phyloP scores from a whole-genome alignment of 2,888 invertebrate genomes.

The Coelinius sp. region DNA sequence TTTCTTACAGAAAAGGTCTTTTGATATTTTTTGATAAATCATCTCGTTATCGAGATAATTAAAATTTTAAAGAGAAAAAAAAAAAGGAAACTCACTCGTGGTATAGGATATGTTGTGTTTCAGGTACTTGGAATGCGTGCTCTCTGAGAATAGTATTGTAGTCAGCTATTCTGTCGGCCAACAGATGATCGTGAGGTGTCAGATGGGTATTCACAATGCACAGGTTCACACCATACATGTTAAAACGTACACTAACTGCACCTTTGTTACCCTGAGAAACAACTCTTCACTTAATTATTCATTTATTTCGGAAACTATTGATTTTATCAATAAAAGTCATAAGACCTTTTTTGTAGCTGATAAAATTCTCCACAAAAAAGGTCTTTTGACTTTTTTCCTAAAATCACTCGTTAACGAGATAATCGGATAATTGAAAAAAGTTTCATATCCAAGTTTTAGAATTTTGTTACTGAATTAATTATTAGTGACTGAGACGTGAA shows the following conservation, averaged over 20 bases:
- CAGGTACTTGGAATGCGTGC: conserved; percentile 83
- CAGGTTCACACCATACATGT: conserved; percentile 89
- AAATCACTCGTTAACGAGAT: too few relatives aligned
- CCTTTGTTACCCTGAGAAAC: conserved; percentile 92
- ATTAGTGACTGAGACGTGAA: not conserved
- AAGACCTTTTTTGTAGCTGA: too few relatives aligned
- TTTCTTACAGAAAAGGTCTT: too few relatives aligned
- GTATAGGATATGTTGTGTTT: conserved; percentile 87
- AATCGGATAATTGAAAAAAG: too few relatives aligned
- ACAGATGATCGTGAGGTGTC: conserved; percentile 88
- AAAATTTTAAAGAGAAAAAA: conserved; percentile 26
- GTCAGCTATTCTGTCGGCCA: conserved; percentile 89
- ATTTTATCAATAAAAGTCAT: too few relatives aligned
- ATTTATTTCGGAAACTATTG: too few relatives aligned
- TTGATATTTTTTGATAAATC: too few relatives aligned
- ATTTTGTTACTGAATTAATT: not conserved
- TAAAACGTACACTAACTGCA: conserved; percentile 89
- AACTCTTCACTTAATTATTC: not conserved
- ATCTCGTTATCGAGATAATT: too few relatives aligned
- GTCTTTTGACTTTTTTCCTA: too few relatives aligned
- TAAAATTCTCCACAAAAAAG: too few relatives aligned
- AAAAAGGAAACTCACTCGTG: conserved; percentile 79
- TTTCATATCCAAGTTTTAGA: too few relatives aligned
- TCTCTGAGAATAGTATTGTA: conserved; percentile 89
- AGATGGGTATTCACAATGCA: conserved; percentile 93